These are phyloP conservation scores for Bellardia pandia DNA, from an alignment of 2,888 invertebrate genomes.

Conservation along the genomic window DNA sequence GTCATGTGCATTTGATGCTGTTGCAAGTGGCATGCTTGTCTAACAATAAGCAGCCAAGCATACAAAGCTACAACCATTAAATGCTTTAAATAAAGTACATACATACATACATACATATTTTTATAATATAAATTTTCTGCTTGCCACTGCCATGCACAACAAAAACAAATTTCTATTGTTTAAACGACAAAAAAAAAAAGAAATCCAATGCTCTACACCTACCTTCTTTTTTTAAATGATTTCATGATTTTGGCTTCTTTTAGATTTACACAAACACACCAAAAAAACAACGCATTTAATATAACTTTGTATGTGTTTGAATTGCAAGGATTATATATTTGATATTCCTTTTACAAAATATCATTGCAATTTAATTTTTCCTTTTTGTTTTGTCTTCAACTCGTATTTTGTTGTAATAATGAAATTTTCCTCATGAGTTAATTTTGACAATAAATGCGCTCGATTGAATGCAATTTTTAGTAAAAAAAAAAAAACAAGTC, in stretches of 20 bases:
- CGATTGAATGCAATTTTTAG: constrained; percentile 81
- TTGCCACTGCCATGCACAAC: constrained; percentile 37
- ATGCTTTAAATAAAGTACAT: constrained; percentile 8
- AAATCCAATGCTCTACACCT: constrained; percentile 41
- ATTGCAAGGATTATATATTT: constrained; percentile 61
- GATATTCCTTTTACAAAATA: constrained; percentile 27
- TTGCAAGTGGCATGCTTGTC: constrained; percentile 71
- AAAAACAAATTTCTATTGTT: constrained; percentile 59
- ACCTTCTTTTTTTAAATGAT: constrained; percentile 56
- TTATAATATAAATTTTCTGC: constrained; percentile 46
- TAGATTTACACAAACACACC: constrained; percentile 12
- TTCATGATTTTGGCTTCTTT: constrained; percentile 50
- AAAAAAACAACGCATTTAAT: constrained; percentile 62
- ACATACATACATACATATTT: constrained; percentile 13
- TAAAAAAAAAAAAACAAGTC: constrained; percentile 74
- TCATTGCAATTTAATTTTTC: constrained; percentile 45
- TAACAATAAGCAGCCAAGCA: constrained; percentile 56
- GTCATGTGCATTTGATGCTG: constrained; percentile 69
- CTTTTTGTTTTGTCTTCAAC: constrained; percentile 12
- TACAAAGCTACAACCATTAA: constrained; percentile 62
- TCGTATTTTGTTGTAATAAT: constrained; percentile 79
- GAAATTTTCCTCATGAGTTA: constrained; percentile 84
- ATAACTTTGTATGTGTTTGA: constrained; percentile 39
- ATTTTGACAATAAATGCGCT: constrained; percentile 83
- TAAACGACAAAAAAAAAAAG: constrained; percentile 28